Conservation (phyloP, 2,888 invertebrate genomes). For the Strigamia transsilvanica region DNA sequence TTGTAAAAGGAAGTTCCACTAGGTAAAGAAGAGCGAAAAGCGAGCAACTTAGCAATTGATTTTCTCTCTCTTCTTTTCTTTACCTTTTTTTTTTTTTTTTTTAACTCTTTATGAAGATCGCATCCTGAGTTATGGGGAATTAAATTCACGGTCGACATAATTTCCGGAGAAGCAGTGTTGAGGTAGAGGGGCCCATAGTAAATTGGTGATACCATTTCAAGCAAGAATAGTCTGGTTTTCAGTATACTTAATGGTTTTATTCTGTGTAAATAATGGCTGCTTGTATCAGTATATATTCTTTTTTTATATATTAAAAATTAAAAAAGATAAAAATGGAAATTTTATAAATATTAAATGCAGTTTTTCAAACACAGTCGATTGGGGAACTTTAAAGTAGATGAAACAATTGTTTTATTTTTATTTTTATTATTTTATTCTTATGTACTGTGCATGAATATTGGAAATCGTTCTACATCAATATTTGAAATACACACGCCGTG, state of each 20-base stretch:
- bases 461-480: background rate
- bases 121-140: conserved; percentile 48
- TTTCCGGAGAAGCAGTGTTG: conserved; percentile 5
- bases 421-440: background rate
- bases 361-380: background rate
- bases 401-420: background rate
- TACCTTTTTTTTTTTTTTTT: background rate
- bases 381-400: background rate
- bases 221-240: background rate
- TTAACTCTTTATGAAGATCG: conserved; percentile 15
- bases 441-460: background rate
- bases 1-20: conserved; percentile 15
- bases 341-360: background rate
- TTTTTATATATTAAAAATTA: background rate
- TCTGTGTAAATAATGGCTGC: background rate
- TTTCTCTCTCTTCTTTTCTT: background rate
- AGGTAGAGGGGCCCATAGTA: background rate
- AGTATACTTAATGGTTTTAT: background rate
- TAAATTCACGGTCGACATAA: conserved; percentile 44
- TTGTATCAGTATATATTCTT: background rate
- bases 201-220: background rate
- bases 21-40: conserved; percentile 29
- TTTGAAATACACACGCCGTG: background rate
- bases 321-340: background rate
- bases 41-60: conserved; percentile 40